Evolutionary conservation across 2,888 invertebrate genomes (phyloP).

Genomic region (Harpagoxenus sublaevis): DNA sequence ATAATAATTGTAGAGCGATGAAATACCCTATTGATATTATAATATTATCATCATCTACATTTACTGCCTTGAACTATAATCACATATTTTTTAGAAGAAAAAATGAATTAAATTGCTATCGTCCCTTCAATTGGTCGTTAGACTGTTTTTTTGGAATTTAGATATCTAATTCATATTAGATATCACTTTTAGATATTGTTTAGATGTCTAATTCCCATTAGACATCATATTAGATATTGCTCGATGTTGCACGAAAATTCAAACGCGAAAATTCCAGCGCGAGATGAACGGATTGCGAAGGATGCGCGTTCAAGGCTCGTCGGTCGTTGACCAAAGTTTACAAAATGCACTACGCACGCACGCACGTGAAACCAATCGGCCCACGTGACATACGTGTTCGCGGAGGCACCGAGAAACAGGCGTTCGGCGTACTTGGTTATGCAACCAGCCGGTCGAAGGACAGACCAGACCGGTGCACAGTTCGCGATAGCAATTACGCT

Average conservation of each 20-base stretch:
- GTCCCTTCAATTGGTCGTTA: background rate
- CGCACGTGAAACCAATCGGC: slow-evolving; percentile 51
- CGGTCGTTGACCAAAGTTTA: slow-evolving; percentile 40
- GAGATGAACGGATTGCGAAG: background rate
- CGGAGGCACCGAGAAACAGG: slow-evolving; percentile 49
- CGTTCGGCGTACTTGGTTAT: slow-evolving; percentile 65
- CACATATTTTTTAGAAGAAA: background rate
- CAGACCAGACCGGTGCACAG: slow-evolving; percentile 52
- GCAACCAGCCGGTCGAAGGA: slow-evolving; percentile 69
- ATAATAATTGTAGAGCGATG: background rate
- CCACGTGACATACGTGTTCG: slow-evolving; percentile 58
- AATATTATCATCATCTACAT: background rate
- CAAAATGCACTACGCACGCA: slow-evolving; percentile 11
- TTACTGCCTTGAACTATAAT: background rate
- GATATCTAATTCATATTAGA: background rate
- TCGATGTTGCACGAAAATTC: background rate
- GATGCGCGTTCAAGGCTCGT: slow-evolving; percentile 30
- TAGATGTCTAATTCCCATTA: background rate
- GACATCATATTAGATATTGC: background rate
- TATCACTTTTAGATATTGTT: background rate
- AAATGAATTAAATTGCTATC: background rate
- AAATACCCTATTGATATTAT: background rate
- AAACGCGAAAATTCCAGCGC: background rate
- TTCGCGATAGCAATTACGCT: slow-evolving; percentile 67
- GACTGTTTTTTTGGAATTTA: background rate